phyloP scores from a whole-genome alignment of 2,888 invertebrate species.

The Sinodicranocentrus sp. region DNA sequence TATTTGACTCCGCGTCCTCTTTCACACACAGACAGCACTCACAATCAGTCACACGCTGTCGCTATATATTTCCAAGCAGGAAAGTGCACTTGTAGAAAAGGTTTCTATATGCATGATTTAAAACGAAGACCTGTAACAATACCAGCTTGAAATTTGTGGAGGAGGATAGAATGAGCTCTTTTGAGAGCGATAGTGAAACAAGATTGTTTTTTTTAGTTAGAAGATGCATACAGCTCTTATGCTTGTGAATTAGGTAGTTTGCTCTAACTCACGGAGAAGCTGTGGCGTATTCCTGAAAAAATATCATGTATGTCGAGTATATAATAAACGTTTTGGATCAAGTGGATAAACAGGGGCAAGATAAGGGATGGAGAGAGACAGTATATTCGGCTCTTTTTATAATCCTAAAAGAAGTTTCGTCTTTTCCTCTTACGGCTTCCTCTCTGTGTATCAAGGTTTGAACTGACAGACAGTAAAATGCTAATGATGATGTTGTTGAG shows the following conservation, averaged over 20 bases:
- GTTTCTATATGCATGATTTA: slow-evolving; percentile 38
- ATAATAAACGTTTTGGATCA: slow-evolving; percentile 33
- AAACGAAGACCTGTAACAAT: slow-evolving; percentile 59
- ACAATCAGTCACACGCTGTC: not conserved
- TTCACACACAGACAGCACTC: slow-evolving; percentile 7
- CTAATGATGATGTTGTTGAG: slow-evolving; percentile 32
- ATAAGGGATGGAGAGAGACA: slow-evolving; percentile 16
- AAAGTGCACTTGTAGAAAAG: slow-evolving; percentile 12
- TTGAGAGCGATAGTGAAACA: slow-evolving; percentile 59
- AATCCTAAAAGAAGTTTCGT: slow-evolving; percentile 20
- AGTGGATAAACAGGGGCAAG: slow-evolving; percentile 22
- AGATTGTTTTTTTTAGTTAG: slow-evolving; percentile 14
- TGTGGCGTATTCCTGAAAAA: no score
- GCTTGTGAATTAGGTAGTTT: not conserved
- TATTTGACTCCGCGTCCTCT: not conserved
- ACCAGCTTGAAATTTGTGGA: slow-evolving; percentile 23
- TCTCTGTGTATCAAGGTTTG: not conserved
- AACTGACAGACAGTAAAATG: slow-evolving; percentile 23
- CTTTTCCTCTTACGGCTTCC: not conserved
- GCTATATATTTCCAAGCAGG: not conserved
- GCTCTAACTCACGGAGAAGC: no score
- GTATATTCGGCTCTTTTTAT: slow-evolving; percentile 6
- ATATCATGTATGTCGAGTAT: no score
- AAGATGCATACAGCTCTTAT: not conserved
- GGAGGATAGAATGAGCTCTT: slow-evolving; percentile 47